Evolutionary conservation across 2,797 vertebrate genomes (phyloP).

Genomic region (Chloroceryle amazona): DNA sequence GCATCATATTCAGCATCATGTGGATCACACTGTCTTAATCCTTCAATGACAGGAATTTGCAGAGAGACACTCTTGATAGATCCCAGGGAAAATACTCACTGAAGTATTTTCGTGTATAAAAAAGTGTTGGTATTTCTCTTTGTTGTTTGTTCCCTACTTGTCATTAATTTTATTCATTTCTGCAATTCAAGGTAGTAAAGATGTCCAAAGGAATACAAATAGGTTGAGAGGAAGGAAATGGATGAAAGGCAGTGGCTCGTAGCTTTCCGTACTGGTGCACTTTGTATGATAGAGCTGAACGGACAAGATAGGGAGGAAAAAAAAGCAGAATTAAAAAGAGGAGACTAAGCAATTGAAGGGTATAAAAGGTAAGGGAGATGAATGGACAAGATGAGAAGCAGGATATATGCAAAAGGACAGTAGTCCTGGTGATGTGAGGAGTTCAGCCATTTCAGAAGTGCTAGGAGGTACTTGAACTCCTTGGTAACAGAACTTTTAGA

Average conservation of each 20-base stretch:
- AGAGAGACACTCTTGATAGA: background rate
- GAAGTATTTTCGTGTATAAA: background rate
- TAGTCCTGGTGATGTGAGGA: too few species aligned
- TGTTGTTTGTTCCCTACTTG: background rate
- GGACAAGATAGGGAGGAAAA: background rate
- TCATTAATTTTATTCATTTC: background rate
- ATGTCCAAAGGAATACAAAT: background rate
- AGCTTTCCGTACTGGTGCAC: background rate
- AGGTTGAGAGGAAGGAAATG: background rate
- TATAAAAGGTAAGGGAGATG: background rate
- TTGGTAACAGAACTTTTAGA: background rate
- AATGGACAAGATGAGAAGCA: background rate
- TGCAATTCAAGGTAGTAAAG: background rate
- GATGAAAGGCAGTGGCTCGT: background rate
- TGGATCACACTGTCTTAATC: conserved; percentile 36
- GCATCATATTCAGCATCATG: conserved; percentile 7
- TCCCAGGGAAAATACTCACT: background rate
- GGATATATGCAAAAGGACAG: background rate
- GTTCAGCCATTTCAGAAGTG: background rate
- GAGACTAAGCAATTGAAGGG: background rate
- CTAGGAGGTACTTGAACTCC: background rate
- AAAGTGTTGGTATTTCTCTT: background rate
- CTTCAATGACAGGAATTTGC: background rate
- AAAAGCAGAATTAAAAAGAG: background rate
- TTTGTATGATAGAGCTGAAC: background rate